Evolutionary conservation across 2,797 vertebrate genomes (phyloP), one percentile per base, ranked within the genome.

Genomic region (Fratercula arctica): DNA sequence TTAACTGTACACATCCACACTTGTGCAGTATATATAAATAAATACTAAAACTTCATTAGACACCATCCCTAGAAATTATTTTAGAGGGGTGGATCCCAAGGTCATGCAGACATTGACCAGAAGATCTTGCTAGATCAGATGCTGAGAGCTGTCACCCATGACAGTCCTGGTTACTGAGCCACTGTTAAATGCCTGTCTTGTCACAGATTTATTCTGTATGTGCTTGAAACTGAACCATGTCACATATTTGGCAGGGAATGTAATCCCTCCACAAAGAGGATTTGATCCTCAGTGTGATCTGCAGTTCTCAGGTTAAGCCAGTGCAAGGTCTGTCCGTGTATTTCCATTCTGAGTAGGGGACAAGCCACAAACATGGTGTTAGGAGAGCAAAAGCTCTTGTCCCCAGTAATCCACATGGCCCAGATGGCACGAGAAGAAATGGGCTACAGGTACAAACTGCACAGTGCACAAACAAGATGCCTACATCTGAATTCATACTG

Each of bases 191-290:
- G 54, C 84, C 94, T 95, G 78, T 87, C 85, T 91, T 93, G 90
- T 94, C 20, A 28, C 56, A 90, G 85, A 93, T 94, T 93, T 93
- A 56, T 85, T 95, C 64, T 77, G 48, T 89, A 43, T 64, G 61
- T 56, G 51, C 69, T 96, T 87, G 76, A 94, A 96, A 95, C 69
- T 26, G 87, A 96, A 94, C 83, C 53, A 37, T 95, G 85, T 94
- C 92, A 95, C 59, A 81, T 70, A 85, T 92, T 95, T 94, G 92
- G 94, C 93, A 95, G 93, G 63, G 95, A 89, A 45, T 48, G 46
- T 96, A 96, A 96, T 96, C 93, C 90, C 54, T 90, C 85, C 76
- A 85, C 87, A 96, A 95, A 96, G 76, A 83, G 73, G 85, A 95
- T 95, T 95, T 94, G 89, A 92, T 94, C 85, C 43, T 81, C 18